Percentiles rank a stretch among this genome's conserved stretches.
phyloP scores from a whole-genome alignment of 1,140 invertebrate genomes.

The Andricus grossulariae region DNA sequence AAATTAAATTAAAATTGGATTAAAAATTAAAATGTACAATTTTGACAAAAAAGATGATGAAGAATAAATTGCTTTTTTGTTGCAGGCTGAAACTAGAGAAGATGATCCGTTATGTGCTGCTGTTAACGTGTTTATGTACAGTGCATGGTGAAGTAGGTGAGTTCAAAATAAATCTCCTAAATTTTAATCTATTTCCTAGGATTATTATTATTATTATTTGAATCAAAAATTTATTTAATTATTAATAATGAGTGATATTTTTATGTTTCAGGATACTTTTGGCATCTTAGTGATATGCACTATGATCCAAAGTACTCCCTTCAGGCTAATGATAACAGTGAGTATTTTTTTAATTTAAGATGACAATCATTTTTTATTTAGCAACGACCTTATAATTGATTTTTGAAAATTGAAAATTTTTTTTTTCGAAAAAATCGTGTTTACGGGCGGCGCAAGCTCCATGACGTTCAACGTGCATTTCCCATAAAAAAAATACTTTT shows the following conservation, averaged over 20 bases:
- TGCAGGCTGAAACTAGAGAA: slow-evolving; percentile 65
- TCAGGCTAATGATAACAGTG: slow-evolving; percentile 84
- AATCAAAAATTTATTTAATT: neutral
- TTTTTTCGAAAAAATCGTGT: too few species aligned
- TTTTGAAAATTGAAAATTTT: too few species aligned
- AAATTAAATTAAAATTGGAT: too few species aligned
- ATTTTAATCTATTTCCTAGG: too few species aligned
- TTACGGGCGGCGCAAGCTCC: too few species aligned
- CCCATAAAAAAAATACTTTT: too few species aligned
- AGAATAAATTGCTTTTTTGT: slow-evolving; percentile 39
- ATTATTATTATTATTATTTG: neutral
- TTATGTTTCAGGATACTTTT: slow-evolving; percentile 89
- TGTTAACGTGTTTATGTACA: slow-evolving; percentile 70
- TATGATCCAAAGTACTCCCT: slow-evolving; percentile 88
- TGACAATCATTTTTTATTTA: too few species aligned
- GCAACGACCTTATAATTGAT: too few species aligned
- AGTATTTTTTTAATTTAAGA: slow-evolving; percentile 66
- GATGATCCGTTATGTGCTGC: slow-evolving; percentile 72
- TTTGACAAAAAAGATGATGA: neutral
- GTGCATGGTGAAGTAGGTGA: slow-evolving; percentile 71
- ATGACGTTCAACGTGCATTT: too few species aligned
- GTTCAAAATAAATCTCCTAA: slow-evolving; percentile 30
- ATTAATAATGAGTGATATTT: slow-evolving; percentile 43
- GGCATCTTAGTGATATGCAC: slow-evolving; percentile 94
- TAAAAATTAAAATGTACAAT: too few species aligned